Base-by-base conservation (phyloP, 2,797 vertebrate genomes). In the Rhynchotus rufescens region DNA sequence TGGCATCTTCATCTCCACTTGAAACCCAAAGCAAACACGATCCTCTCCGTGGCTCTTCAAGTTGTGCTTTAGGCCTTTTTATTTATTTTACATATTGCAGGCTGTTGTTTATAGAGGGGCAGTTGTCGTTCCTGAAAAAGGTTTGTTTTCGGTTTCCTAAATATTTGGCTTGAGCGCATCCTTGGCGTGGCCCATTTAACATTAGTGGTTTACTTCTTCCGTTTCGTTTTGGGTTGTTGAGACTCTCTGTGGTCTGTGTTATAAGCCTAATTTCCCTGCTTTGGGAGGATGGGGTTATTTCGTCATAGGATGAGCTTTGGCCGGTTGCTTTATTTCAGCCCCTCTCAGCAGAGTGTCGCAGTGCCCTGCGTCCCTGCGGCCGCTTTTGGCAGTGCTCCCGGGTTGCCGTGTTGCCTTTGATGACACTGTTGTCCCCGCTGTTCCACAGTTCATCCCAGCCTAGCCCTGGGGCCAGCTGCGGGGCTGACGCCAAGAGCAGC, bases 341-440 rank as follows among this genome's bases (percentile, higher is more conserved):
- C 59, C 47, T 88, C 89, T 45, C 88, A 61, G 77, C 60, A 42
- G 42, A 77, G 47, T 28, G 1, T 90, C 74, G 32, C 69, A 64
- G 59, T 40, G 59, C 42, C 28, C 13, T 30, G 40, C 4, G 34
- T 61, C 45, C 19, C 59, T 62, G 76, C 91, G 88, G 91, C 81
- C 92, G 89, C 68, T 87, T 82, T 80, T 94, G 91, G 95, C 89
- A 83, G 73, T 2, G 4, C 82, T 93, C 73, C 90, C 72, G 42
- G 60, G 84, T 76, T 75, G 88, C 89, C 59, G 8, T 49, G 81
- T 90, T 91, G 82, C 84, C 86, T 87, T 75, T 85, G 90, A 90
- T 95, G 52, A 85, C 78, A 80, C 80, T 89, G 89, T 94, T 95
- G 92, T 91, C 95, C 72, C 88, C 84, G 47, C 89, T 92, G 84